Evolutionary conservation across 2,113 vertebrate species (phyloP), one percentile per base, ranked within the genome.

Genomic region (Pterocles burchelli): DNA sequence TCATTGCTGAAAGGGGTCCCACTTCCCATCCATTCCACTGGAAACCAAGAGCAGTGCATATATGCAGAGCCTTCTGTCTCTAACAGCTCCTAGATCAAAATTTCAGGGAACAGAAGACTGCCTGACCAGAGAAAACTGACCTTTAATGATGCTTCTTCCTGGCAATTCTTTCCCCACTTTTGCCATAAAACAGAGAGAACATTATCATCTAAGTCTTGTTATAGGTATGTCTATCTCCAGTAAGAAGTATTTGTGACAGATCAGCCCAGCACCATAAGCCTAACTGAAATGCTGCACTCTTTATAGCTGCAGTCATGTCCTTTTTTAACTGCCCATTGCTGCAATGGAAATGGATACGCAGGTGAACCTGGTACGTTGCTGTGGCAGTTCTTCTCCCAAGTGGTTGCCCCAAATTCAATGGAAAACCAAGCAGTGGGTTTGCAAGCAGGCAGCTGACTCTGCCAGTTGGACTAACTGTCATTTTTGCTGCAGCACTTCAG

Each of bases 401-500:
- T 12, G 21, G 28, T 36, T 90, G 62, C 22, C 63, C 67, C 85
- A 88, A 88, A 85, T 11, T 38, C 36, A 54, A 10, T 12, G 54
- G 36, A 90, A 95, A 92, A 59, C 20, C 34, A 59, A 62, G 61
- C n/a, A 68, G 85, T n/a, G 46, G 26, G 28, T 38, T 33, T 43
- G 76, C 22, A 75, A 93, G 65, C 68, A 93, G 68, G 46, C 68
- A 82, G 51, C 67, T 66, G n/a, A 43, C 55, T 65, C 38, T 77
- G 24, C 72, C 63, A 48, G 36, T 38, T 78, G 71, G 85, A 51
- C 24, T 34, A 78, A 85, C 11, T 36, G 58, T 57, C 7, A 14
- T 14, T 75, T 94, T 82, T 88, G 31, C 74, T 61, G 48, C 90
- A 70, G 62, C 36, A 55, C 62, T 83, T 82, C 71, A 75, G 61